These are phyloP conservation scores for Mormyrops boulengeri DNA, from an alignment of 2,797 vertebrate genomes.

Conservation along the genomic window DNA sequence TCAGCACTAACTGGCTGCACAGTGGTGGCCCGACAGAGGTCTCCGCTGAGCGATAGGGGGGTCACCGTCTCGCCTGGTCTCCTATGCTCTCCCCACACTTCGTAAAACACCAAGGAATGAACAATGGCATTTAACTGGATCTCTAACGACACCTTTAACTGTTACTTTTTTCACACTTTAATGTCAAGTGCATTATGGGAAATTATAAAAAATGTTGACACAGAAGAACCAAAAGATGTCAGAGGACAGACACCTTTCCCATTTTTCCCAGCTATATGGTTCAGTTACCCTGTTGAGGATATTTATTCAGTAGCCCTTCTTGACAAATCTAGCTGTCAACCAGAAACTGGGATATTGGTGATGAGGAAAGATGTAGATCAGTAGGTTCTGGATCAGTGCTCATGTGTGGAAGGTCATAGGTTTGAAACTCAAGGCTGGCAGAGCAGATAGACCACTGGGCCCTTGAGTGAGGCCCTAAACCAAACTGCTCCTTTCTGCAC, in stretches of 20 bases:
- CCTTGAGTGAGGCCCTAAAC: neutral
- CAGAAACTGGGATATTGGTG: neutral
- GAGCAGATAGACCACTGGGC: neutral
- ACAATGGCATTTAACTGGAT: neutral
- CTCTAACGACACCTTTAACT: neutral
- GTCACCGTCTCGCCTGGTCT: slow-evolving; percentile 25
- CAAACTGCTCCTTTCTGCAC: neutral
- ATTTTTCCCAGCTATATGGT: neutral
- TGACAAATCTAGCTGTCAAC: neutral
- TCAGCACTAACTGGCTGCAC: slow-evolving; percentile 27
- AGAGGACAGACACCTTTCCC: neutral
- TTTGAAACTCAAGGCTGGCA: neutral
- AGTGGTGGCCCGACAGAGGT: slow-evolving; percentile 41
- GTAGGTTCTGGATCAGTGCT: neutral
- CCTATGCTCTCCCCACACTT: slow-evolving; percentile 11
- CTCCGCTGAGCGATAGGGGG: slow-evolving; percentile 20
- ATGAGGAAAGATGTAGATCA: neutral
- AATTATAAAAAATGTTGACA: neutral
- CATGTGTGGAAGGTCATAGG: neutral
- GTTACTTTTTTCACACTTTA: neutral
- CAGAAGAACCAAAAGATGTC: neutral
- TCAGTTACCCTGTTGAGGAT: neutral
- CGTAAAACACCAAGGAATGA: slow-evolving; percentile 7
- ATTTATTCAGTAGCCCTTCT: neutral
- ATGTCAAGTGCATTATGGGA: neutral